Evolutionary conservation across 2,888 invertebrate genomes (phyloP).

Genomic region (Eretmocerus hayati): DNA sequence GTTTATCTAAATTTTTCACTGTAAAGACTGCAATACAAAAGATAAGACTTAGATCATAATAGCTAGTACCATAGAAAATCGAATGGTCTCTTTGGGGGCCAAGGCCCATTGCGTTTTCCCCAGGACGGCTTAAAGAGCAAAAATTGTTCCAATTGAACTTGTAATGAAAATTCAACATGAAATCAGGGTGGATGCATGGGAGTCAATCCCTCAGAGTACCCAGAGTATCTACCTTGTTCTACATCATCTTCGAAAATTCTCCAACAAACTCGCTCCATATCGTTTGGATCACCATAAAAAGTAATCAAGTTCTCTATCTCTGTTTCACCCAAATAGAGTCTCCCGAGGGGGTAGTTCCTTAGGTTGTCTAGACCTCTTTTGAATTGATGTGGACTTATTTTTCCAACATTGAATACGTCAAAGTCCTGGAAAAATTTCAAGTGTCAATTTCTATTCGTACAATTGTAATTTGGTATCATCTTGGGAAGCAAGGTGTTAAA

Average conservation of each 20-base stretch:
- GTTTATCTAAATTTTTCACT: conserved; percentile 61
- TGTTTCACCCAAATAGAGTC: conserved; percentile 53
- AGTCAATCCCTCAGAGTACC: too few relatives aligned
- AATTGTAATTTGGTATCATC: too few relatives aligned
- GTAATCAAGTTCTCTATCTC: conserved; percentile 60
- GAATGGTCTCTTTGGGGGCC: too few relatives aligned
- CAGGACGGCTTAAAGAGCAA: too few relatives aligned
- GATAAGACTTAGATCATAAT: background rate
- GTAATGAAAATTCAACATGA: too few relatives aligned
- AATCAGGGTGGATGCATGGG: too few relatives aligned
- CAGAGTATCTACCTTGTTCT: conserved; percentile 69
- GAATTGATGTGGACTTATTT: conserved; percentile 64
- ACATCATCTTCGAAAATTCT: conserved; percentile 71
- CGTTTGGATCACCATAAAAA: conserved; percentile 67
- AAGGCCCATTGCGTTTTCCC: too few relatives aligned
- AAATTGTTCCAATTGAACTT: too few relatives aligned
- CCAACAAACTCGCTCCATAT: conserved; percentile 64
- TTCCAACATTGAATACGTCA: conserved; percentile 62
- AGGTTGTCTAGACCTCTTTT: conserved; percentile 61
- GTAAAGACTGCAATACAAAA: conserved; percentile 53
- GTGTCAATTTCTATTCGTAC: too few relatives aligned
- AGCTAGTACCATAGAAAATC: too few relatives aligned
- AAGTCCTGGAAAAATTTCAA: conserved; percentile 50
- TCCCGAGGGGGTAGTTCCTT: conserved; percentile 56
- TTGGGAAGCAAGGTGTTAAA: too few relatives aligned